A percentile compares a stretch with the other conserved stretches of the same genome.
These are phyloP conservation scores for Chlorodrepanis virens DNA, from an alignment of 2,113 vertebrate species.

Conservation along the genomic window DNA sequence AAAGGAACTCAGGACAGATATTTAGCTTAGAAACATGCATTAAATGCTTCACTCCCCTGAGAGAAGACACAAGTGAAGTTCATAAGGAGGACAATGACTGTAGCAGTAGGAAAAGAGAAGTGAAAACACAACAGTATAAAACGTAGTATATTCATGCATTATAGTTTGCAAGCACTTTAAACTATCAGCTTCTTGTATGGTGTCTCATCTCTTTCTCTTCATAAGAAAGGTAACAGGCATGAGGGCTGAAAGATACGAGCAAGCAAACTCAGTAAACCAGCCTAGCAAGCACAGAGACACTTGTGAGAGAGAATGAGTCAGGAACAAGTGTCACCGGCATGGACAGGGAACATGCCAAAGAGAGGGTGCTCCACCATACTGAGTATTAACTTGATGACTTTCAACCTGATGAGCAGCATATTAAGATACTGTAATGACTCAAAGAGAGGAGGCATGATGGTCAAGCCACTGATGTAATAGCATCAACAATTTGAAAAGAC, in stretches of 20 bases:
- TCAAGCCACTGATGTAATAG: constrained; percentile 7
- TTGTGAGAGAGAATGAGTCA: not conserved
- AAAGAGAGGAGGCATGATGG: not conserved
- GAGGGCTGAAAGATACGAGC: not conserved
- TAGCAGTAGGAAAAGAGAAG: not conserved
- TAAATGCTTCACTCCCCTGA: not conserved
- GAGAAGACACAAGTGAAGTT: not conserved
- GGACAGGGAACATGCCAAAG: not conserved
- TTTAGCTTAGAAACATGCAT: not conserved
- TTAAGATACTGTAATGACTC: constrained; percentile 8
- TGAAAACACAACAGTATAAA: not conserved
- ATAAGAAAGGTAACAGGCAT: not conserved
- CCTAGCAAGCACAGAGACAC: not conserved
- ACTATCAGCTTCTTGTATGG: not conserved
- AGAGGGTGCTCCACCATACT: not conserved
- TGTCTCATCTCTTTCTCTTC: not conserved
- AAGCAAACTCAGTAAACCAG: constrained; percentile 9
- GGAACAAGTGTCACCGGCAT: not conserved
- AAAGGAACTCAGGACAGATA: not conserved
- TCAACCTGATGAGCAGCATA: not conserved
- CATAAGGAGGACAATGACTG: not conserved
- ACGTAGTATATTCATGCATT: not conserved
- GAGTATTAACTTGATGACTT: not conserved
- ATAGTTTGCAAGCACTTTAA: not conserved
- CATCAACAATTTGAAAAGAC: not conserved